A percentile compares a stretch with the other conserved stretches of the same genome.
Evolutionary conservation across 2,113 vertebrate species (phyloP).

Genomic region (Sinocyclocheilus rhinocerous): DNA sequence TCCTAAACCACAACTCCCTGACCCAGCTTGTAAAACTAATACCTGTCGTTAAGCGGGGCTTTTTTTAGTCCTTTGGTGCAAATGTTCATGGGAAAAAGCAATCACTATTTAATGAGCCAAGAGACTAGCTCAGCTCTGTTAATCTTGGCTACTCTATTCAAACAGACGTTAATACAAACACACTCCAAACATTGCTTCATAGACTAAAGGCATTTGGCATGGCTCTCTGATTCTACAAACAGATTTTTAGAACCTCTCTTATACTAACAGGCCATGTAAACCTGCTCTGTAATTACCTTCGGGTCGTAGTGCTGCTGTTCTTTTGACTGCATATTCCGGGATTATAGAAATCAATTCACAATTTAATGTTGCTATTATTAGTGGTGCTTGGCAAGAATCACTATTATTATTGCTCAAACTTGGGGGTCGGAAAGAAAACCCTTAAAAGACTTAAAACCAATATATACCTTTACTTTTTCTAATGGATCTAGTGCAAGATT

Average conservation of each 20-base stretch:
- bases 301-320: constrained; percentile 10
- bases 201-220: constrained; percentile 19
- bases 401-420: constrained; percentile 15
- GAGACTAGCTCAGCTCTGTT: constrained; percentile 52
- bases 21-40: constrained; percentile 59
- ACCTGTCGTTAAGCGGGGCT: constrained; percentile 54
- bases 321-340: not conserved
- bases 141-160: constrained; percentile 54
- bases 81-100: constrained; percentile 59
- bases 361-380: constrained; percentile 1
- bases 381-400: not conserved
- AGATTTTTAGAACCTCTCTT: constrained; percentile 19
- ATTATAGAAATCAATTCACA: constrained; percentile 21
- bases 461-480: not conserved
- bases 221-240: constrained; percentile 38
- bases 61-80: constrained; percentile 49
- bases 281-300: constrained; percentile 26
- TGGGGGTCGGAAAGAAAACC: not conserved
- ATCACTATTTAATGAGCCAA: constrained; percentile 56
- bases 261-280: constrained; percentile 28
- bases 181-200: constrained; percentile 17
- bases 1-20: constrained; percentile 49
- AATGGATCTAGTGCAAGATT: not conserved
- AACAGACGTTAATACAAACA: constrained; percentile 39
- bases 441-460: not conserved